Evolutionary conservation across 2,888 invertebrate genomes (phyloP).

Genomic region (Congeria kusceri): DNA sequence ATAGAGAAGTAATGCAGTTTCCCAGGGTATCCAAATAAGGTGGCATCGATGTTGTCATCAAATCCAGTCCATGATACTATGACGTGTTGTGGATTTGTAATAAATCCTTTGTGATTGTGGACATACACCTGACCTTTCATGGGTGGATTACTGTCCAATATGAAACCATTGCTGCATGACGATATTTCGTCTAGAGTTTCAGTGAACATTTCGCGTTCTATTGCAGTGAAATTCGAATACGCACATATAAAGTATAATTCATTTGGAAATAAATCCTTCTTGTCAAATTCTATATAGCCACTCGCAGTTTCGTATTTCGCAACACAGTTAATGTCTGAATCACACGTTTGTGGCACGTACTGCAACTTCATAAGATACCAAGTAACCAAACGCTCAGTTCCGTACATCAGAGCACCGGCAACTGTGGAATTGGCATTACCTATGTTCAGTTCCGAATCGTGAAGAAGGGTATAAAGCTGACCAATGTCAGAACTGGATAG

Average conservation of each 20-base stretch:
- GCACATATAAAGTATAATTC: conserved; percentile 41
- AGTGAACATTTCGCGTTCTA: too few relatives aligned
- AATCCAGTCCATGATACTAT: too few relatives aligned
- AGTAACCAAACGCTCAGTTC: conserved; percentile 36
- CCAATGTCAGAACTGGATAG: conserved; percentile 40
- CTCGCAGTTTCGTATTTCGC: not conserved
- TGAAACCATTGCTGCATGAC: too few relatives aligned
- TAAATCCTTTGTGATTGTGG: too few relatives aligned
- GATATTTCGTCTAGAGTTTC: too few relatives aligned
- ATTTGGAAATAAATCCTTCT: not conserved
- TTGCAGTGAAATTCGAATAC: conserved; percentile 11
- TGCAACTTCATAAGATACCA: conserved; percentile 43
- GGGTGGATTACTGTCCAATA: too few relatives aligned
- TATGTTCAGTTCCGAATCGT: conserved; percentile 41
- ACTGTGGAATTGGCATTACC: conserved; percentile 10
- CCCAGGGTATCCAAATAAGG: too few relatives aligned
- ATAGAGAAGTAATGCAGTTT: too few relatives aligned
- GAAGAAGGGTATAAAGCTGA: conserved; percentile 4
- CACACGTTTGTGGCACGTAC: conserved; percentile 22
- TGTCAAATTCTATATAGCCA: conserved; percentile 24
- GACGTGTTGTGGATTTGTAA: too few relatives aligned
- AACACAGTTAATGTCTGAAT: conserved; percentile 5
- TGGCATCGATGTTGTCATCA: too few relatives aligned
- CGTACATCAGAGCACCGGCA: conserved; percentile 23
- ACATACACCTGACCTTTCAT: too few relatives aligned